Conservation (phyloP, 1,140 invertebrate species). For the Venturia canescens region DNA sequence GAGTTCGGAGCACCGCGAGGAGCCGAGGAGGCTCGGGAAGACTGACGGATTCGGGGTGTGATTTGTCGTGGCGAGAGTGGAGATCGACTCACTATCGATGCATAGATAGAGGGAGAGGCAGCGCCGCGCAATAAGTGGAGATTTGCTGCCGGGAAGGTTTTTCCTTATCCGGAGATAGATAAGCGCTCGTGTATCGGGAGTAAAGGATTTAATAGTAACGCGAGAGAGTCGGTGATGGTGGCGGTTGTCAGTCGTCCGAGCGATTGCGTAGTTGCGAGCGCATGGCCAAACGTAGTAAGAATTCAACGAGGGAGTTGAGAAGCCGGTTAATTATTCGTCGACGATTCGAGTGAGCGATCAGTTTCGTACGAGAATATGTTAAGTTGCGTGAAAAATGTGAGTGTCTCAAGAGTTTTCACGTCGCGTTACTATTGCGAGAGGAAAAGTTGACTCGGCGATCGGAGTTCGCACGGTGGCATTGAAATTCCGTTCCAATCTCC, state of each 20-base stretch:
- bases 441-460: too few relatives aligned
- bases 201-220: constrained; percentile 1
- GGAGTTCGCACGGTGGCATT: too few relatives aligned
- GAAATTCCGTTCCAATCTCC: too few relatives aligned
- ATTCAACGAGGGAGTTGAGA: not conserved
- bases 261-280: constrained; percentile 16
- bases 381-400: too few relatives aligned
- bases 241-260: constrained; percentile 23
- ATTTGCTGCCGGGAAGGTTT: not conserved
- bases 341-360: too few relatives aligned
- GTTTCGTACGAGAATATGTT: too few relatives aligned
- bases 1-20: too few relatives aligned
- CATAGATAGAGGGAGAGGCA: not conserved
- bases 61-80: not conserved
- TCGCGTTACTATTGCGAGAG: too few relatives aligned
- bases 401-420: too few relatives aligned
- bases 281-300: not conserved
- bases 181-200: constrained; percentile 14
- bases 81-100: not conserved
- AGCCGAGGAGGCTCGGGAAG: not conserved
- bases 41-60: not conserved
- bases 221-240: not conserved
- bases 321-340: not conserved
- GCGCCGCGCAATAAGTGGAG: not conserved
- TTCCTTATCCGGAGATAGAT: constrained; percentile 21